Conservation (phyloP, 1,140 invertebrate genomes). For the Temnothorax longispinosus region DNA sequence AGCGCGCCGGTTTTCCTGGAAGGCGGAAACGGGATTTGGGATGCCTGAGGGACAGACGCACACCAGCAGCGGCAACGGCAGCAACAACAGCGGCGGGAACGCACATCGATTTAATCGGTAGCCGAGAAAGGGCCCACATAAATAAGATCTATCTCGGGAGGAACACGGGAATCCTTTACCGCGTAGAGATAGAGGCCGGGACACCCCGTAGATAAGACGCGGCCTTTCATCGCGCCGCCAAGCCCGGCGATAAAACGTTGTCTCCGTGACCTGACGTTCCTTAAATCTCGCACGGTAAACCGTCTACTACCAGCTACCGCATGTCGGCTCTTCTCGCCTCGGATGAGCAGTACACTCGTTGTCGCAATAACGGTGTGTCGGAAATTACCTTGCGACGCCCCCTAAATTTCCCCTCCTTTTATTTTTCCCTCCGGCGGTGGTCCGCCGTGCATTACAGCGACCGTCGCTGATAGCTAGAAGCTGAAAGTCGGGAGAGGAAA, state of each 20-base stretch:
- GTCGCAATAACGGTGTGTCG: constrained; percentile 40
- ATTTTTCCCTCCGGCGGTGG: neutral
- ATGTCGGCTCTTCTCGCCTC: constrained; percentile 67
- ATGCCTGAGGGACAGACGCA: constrained; percentile 36
- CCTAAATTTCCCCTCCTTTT: neutral
- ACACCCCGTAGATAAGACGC: constrained; percentile 80
- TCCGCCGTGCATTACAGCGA: neutral
- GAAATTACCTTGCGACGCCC: constrained; percentile 13
- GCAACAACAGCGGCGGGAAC: constrained; percentile 29
- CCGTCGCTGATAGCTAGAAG: neutral
- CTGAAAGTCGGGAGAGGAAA: neutral
- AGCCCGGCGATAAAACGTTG: constrained; percentile 65
- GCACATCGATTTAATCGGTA: constrained; percentile 83
- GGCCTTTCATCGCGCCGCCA: constrained; percentile 82
- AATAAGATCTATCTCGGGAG: constrained; percentile 83
- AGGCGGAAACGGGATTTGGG: constrained; percentile 71
- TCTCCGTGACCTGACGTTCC: constrained; percentile 64
- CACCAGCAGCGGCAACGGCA: neutral
- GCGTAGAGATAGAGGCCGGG: constrained; percentile 81
- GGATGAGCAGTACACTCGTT: constrained; percentile 21
- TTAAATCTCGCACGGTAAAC: constrained; percentile 52
- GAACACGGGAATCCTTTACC: constrained; percentile 85
- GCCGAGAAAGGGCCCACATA: constrained; percentile 81
- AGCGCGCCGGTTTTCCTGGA: constrained; percentile 68
- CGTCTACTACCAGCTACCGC: constrained; percentile 57